Evolutionary conservation across 2,113 vertebrate genomes (phyloP), one percentile per base, ranked within the genome.

Genomic region (Hippocampus mohnikei): DNA sequence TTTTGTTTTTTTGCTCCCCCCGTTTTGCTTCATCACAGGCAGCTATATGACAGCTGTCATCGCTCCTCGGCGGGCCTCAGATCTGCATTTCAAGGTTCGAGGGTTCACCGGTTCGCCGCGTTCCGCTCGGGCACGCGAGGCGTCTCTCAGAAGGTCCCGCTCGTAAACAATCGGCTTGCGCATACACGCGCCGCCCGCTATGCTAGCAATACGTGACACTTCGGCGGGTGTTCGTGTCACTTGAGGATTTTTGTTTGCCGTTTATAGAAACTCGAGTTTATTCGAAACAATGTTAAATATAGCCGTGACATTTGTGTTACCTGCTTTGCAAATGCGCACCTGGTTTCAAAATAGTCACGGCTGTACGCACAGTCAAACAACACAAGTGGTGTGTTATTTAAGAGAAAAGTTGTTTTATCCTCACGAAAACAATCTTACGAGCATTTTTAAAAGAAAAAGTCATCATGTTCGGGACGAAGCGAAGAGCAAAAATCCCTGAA

Each of bases 21-120:
- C 74, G 81, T 88, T 81, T 84, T 33, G 83, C 85, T 88, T 87
- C 78, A 88, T 81, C 77, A 78, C 73, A 52, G 27, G 66, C 50
- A 33, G n/a, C 67, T 53, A 37, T 55, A 76, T 92, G 91, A 91
- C 92, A 92, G 91, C 92, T 93, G 91, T 91, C 91, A 90, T 88
- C 90, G 74, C 83, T 85, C 84, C 84, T 87, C 88, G 80, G 85
- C 77, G 79, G 76, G 82, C 78, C 83, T 92, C 85, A 87, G 90
- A 92, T 92, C 91, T 90, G 85, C 84, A 80, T 86, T 89, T 90
- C 90, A 91, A 91, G 89, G 88, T 91, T 85, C 83, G 85, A 71
- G 87, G 85, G 89, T 90, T 89, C 79, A 80, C 67, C 72, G 68
- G 83, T 85, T 89, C 85, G 78, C 73, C 9, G 81, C 84, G 77